Evolutionary conservation across 2,113 vertebrate genomes (phyloP).

Genomic region (Hyaena hyaena): DNA sequence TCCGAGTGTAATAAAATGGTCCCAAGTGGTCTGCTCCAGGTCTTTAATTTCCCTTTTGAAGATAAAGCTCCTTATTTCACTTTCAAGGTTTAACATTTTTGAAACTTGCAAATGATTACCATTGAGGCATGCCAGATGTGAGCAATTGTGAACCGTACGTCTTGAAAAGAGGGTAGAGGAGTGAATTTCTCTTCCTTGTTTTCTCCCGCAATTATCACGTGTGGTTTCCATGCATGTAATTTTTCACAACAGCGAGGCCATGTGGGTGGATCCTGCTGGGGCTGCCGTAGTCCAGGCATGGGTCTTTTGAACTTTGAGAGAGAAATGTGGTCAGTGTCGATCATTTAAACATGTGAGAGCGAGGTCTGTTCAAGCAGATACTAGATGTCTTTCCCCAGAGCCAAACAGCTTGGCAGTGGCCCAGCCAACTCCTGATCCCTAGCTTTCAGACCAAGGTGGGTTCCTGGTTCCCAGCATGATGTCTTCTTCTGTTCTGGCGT

Average conservation of each 20-base stretch:
- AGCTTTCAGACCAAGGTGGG: background rate
- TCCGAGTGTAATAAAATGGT: slow-evolving; percentile 69
- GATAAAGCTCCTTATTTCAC: slow-evolving; percentile 74
- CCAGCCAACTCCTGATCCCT: background rate
- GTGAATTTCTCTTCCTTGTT: background rate
- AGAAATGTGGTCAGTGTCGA: background rate
- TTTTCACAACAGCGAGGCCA: background rate
- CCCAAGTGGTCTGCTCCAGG: slow-evolving; percentile 64
- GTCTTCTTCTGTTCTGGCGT: background rate
- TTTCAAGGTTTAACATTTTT: slow-evolving; percentile 66
- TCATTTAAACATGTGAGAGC: background rate
- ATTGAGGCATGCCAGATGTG: slow-evolving; percentile 63
- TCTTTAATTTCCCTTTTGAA: slow-evolving; percentile 78
- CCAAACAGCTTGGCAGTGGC: background rate
- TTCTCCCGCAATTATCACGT: background rate
- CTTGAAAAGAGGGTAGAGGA: slow-evolving; percentile 18
- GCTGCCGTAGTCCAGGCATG: background rate
- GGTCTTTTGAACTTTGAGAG: background rate
- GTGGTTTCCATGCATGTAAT: background rate
- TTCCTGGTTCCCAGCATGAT: background rate
- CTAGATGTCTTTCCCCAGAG: background rate
- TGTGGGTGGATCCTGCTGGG: background rate
- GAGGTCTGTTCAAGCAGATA: background rate
- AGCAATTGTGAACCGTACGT: background rate
- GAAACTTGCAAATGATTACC: slow-evolving; percentile 54